Base-by-base conservation (phyloP, 2,797 vertebrate species). In the Poecilia wingei region DNA sequence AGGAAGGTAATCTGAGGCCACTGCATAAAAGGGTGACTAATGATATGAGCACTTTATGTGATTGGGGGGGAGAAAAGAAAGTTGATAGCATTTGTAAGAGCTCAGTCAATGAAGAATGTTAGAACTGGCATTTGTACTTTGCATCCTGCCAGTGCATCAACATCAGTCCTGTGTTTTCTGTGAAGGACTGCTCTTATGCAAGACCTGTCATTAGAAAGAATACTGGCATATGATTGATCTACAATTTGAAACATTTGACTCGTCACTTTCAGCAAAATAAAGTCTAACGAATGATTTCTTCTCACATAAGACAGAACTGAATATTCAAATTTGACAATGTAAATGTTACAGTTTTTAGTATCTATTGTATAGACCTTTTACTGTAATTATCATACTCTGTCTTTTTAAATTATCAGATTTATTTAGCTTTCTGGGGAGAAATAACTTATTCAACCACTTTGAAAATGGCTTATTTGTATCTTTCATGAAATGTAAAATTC, bases 41-140 rank as follows among this genome's bases (percentile, higher is more conserved):
- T 94, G 85, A 94, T 86, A 90, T 90, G 66, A 84, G 76, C 84
- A 91, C 86, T 95, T 94, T 90, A 81, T 85, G 86, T 90, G 89
- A 94, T 89, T 93, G 91, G 89, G 87, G 78, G 77, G 80, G 84
- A 82, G 79, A 84, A 84, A 86, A 79, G 80, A 90, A 88, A 84
- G 83, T 57, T 84, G 80, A 88, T 88, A 74, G 80, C 49, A 70
- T 86, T 92, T 85, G 57, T 31, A 70, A 82, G 72, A 84, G 85
- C 45, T 79, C 76, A 84, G 83, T 80, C 81, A 57, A 77, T 82
- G 80, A 89, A 85, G 81, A 72, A 87, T 80, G 79, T 74, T 51
- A 87, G 83, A 84, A 85, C 79, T 76, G 77, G 74, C 70, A 76
- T 89, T 61, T 83, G 80, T 82, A 81, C 85, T 86, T 84, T 86